A percentile compares a stretch with the other conserved stretches of the same genome.
phyloP scores from a whole-genome alignment of 2,797 vertebrate species.

The Merluccius polli region DNA sequence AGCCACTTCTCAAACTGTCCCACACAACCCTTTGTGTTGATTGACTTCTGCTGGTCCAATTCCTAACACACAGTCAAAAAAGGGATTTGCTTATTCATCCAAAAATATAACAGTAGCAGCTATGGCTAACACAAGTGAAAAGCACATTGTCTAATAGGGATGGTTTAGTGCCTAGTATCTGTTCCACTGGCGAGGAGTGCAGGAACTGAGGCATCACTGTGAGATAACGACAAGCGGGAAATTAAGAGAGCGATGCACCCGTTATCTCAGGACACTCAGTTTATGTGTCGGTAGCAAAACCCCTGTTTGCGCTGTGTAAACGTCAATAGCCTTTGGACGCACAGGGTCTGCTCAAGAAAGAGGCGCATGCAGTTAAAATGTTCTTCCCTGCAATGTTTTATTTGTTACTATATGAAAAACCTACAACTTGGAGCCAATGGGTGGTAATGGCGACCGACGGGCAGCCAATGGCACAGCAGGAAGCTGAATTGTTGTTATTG shows the following conservation, averaged over 20 bases:
- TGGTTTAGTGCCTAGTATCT: slow-evolving; percentile 20
- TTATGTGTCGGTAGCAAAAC: not conserved
- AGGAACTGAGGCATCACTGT: slow-evolving; percentile 37
- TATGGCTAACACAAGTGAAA: slow-evolving; percentile 38
- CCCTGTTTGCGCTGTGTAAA: not conserved
- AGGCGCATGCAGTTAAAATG: slow-evolving; percentile 40
- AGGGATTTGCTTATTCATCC: not conserved
- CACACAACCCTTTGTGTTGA: slow-evolving; percentile 89
- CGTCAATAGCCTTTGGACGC: not conserved
- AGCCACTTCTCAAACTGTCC: slow-evolving; percentile 94
- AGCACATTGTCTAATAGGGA: slow-evolving; percentile 11
- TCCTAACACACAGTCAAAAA: slow-evolving; percentile 65
- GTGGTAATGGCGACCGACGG: slow-evolving; percentile 35
- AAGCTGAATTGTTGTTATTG: slow-evolving; percentile 48
- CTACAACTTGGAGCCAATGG: slow-evolving; percentile 50
- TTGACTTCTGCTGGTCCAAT: slow-evolving; percentile 79
- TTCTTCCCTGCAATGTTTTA: slow-evolving; percentile 43
- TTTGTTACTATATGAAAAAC: slow-evolving; percentile 49
- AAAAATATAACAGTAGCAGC: not conserved
- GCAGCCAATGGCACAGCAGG: slow-evolving; percentile 58
- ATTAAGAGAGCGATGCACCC: not conserved
- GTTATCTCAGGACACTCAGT: not conserved
- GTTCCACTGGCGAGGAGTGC: slow-evolving; percentile 9
- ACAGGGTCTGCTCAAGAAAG: slow-evolving; percentile 30
- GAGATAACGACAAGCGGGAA: slow-evolving; percentile 11